Conservation (phyloP, 2,113 vertebrate species). For the Pipra filicauda region DNA sequence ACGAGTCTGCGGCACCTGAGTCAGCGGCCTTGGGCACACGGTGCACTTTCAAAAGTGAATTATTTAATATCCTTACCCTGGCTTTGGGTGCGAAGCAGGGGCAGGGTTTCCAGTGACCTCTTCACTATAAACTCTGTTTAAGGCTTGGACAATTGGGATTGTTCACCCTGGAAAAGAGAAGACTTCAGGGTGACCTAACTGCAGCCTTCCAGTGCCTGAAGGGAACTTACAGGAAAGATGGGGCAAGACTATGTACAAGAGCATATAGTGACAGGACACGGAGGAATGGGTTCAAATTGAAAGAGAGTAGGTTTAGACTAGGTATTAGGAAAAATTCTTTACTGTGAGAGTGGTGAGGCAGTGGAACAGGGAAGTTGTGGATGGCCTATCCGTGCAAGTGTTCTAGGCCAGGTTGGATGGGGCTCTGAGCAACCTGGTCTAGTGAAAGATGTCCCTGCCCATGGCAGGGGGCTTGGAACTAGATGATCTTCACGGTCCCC, state of each 20-base stretch:
- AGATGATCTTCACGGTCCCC: background rate
- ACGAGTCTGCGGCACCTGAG: background rate
- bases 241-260: background rate
- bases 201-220: background rate
- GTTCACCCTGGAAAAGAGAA: background rate
- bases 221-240: background rate
- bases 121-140: background rate
- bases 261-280: background rate
- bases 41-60: fast-evolving
- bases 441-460: background rate
- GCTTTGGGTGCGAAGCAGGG: background rate
- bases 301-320: background rate
- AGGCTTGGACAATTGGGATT: background rate
- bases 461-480: background rate
- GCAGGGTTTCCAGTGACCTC: background rate
- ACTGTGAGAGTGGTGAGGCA: background rate
- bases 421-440: background rate
- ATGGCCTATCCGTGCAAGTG: background rate
- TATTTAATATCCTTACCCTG: background rate
- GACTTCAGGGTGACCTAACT: background rate
- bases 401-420: background rate
- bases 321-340: background rate
- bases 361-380: background rate
- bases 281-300: background rate
- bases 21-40: background rate